Evolutionary conservation across 2,113 vertebrate species (phyloP).

Genomic region (Nothocercus julius): DNA sequence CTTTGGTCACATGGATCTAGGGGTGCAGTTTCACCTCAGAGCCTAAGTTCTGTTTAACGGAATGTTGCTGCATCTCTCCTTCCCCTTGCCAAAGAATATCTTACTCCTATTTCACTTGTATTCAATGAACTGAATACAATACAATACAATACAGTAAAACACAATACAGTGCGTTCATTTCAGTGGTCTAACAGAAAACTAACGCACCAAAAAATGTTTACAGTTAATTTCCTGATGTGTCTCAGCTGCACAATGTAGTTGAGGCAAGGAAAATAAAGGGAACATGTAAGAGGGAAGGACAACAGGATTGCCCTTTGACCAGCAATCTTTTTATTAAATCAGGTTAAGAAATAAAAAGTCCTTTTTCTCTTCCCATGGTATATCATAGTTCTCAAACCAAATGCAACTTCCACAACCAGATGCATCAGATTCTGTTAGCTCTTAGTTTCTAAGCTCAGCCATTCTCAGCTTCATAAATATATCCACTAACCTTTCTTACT

Average conservation of each 20-base stretch:
- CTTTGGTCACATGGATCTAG: neutral
- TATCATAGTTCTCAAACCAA: neutral
- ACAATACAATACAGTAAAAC: too few relatives aligned
- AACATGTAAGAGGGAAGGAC: neutral
- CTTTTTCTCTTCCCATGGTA: neutral
- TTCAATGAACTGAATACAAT: neutral
- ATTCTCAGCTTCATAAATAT: constrained; percentile 13
- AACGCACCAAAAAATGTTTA: neutral
- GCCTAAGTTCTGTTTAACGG: neutral
- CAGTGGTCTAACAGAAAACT: constrained; percentile 17
- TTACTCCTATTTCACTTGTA: neutral
- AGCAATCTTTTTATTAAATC: neutral
- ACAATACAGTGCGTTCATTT: neutral
- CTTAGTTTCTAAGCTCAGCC: neutral
- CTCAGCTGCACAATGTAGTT: neutral
- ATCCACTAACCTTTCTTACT: constrained; percentile 13
- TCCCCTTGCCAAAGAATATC: neutral
- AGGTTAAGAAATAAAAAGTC: neutral
- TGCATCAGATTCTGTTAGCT: neutral
- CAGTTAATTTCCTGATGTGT: neutral
- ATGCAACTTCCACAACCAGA: neutral
- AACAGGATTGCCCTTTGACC: neutral
- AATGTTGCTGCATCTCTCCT: neutral
- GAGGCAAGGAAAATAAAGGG: neutral
- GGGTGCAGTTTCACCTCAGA: neutral